Percentiles rank a stretch among this genome's conserved stretches.
Evolutionary conservation across 1,140 invertebrate genomes (phyloP).

Genomic region (Nautilus pompilius): DNA sequence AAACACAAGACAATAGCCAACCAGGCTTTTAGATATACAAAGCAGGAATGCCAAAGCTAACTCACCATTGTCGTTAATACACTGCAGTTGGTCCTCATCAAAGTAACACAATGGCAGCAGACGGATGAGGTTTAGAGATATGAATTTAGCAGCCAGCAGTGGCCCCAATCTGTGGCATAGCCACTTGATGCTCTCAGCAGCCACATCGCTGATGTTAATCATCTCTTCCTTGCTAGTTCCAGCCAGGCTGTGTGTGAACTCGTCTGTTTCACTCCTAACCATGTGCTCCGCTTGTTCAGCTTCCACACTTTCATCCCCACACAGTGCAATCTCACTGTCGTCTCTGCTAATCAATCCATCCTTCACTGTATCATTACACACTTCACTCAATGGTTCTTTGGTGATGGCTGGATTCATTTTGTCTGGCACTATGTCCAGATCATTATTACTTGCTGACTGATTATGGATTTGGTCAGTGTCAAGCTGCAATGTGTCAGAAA

Average conservation of each 20-base stretch:
- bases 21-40: too few relatives aligned
- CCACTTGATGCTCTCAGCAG: slow-evolving; percentile 87
- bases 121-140: slow-evolving; percentile 86
- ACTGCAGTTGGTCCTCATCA: slow-evolving; percentile 73
- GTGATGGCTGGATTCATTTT: too few relatives aligned
- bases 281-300: slow-evolving; percentile 17
- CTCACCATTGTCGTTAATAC: slow-evolving; percentile 28
- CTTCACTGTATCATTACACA: too few relatives aligned
- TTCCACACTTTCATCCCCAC: slow-evolving; percentile 1
- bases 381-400: too few relatives aligned
- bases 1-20: too few relatives aligned
- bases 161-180: slow-evolving; percentile 90
- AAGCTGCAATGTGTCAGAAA: too few relatives aligned
- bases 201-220: slow-evolving; percentile 78
- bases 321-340: too few relatives aligned
- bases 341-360: too few relatives aligned
- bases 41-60: too few relatives aligned
- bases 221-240: slow-evolving; percentile 25
- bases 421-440: too few relatives aligned
- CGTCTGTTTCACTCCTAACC: slow-evolving; percentile 51
- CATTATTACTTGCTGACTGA: too few relatives aligned
- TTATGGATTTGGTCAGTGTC: too few relatives aligned
- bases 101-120: slow-evolving; percentile 93
- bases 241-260: slow-evolving; percentile 37
- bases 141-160: slow-evolving; percentile 83